Evolutionary conservation across 2,113 vertebrate species (phyloP).

Genomic region (Burhinus oedicnemus): DNA sequence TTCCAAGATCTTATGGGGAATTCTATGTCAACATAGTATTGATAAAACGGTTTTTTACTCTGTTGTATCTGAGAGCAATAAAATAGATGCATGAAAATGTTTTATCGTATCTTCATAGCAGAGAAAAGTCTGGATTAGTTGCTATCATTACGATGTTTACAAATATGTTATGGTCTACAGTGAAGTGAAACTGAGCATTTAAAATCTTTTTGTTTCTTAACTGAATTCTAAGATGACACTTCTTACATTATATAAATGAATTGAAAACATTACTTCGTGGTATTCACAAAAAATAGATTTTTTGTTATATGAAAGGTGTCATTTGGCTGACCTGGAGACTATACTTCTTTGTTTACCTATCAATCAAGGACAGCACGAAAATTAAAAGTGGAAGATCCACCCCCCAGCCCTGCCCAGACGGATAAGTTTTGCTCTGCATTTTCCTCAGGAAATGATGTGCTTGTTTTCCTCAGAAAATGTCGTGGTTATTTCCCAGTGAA

Average conservation of each 20-base stretch:
- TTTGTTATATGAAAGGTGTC: neutral
- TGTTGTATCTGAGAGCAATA: neutral
- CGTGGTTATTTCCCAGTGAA: neutral
- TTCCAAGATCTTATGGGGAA: conserved; percentile 21
- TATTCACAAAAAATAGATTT: neutral
- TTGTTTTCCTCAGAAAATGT: too few relatives aligned
- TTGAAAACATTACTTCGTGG: neutral
- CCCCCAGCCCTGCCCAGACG: neutral
- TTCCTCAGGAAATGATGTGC: neutral
- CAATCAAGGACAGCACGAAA: neutral
- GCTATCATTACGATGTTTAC: neutral
- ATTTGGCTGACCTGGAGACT: neutral
- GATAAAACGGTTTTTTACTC: neutral
- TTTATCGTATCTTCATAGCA: neutral
- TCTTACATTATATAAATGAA: neutral
- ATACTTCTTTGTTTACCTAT: neutral
- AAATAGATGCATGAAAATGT: conserved; percentile 21
- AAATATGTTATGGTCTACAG: neutral
- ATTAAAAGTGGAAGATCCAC: neutral
- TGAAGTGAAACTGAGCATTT: neutral
- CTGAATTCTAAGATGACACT: neutral
- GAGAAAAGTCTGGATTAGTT: neutral
- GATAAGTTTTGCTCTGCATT: neutral
- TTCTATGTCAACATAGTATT: neutral
- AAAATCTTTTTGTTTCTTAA: neutral